A percentile compares a stretch with the other conserved stretches of the same genome.
phyloP scores from a whole-genome alignment of 1,140 invertebrate species.

The Charaxes varanes region DNA sequence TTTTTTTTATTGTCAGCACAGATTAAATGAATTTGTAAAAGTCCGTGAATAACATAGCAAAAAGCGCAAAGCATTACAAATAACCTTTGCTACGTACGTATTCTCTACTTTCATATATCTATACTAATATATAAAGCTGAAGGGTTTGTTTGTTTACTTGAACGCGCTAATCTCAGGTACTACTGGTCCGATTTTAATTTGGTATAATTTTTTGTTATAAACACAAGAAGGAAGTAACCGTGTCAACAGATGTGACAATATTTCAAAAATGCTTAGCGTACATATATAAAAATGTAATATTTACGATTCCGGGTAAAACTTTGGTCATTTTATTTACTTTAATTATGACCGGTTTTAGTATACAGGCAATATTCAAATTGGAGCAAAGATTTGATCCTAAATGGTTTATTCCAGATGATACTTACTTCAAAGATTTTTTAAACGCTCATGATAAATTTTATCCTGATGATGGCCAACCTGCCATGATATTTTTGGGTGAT shows the following conservation, averaged over 20 bases:
- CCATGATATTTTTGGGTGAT: constrained; percentile 80
- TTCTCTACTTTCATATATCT: too few species aligned
- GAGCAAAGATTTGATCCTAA: constrained; percentile 86
- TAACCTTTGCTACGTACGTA: too few species aligned
- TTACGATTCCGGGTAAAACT: constrained; percentile 77
- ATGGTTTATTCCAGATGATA: constrained; percentile 84
- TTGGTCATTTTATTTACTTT: constrained; percentile 77
- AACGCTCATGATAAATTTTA: constrained; percentile 74
- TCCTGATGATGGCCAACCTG: constrained; percentile 78
- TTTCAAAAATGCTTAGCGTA: constrained; percentile 72
- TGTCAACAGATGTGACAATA: constrained; percentile 48
- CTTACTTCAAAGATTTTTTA: constrained; percentile 81
- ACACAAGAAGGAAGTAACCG: constrained; percentile 74
- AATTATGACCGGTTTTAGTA: constrained; percentile 75
- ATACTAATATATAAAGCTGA: too few species aligned
- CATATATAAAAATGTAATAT: constrained; percentile 77
- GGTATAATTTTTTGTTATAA: constrained; percentile 79
- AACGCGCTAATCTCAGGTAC: too few species aligned
- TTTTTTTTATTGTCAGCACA: too few species aligned
- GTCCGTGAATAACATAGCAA: too few species aligned
- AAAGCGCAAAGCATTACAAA: too few species aligned
- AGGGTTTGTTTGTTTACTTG: too few species aligned
- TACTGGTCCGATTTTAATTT: too few species aligned
- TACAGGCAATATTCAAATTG: constrained; percentile 76
- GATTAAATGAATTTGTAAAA: too few species aligned